Conservation (phyloP, 2,888 invertebrate genomes). For the Philereme vetulata region DNA sequence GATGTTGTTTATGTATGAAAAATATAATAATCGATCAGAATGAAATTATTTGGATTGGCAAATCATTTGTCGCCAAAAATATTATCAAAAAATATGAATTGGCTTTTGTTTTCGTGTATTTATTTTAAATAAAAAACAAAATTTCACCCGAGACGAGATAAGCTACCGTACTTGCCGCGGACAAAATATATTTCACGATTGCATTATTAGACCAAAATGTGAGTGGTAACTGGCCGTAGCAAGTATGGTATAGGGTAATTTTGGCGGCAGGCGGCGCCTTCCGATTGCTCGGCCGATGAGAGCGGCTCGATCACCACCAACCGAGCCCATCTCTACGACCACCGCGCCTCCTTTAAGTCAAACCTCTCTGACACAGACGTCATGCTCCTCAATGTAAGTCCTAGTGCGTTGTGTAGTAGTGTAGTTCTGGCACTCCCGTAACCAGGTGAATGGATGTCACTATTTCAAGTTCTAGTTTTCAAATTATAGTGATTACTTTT, state of each 20-base stretch:
- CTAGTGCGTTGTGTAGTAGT: slow-evolving; percentile 52
- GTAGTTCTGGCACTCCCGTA: slow-evolving; percentile 17
- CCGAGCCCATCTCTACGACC: slow-evolving; percentile 89
- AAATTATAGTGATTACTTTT: too few species aligned
- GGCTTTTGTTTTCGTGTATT: neutral
- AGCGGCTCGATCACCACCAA: slow-evolving; percentile 92
- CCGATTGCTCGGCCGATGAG: slow-evolving; percentile 85
- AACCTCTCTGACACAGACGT: slow-evolving; percentile 98
- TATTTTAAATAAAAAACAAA: neutral
- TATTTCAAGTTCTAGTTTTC: too few species aligned
- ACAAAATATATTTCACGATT: slow-evolving; percentile 1
- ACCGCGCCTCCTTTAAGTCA: slow-evolving; percentile 92
- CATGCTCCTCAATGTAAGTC: slow-evolving; percentile 93
- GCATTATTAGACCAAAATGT: slow-evolving; percentile 47
- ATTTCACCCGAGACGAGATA: neutral
- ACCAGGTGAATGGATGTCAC: slow-evolving; percentile 1
- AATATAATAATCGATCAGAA: neutral
- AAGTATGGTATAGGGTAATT: slow-evolving; percentile 36
- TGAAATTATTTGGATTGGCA: neutral
- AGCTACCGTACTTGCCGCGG: slow-evolving; percentile 21
- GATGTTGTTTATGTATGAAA: slow-evolving; percentile 15
- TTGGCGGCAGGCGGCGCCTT: slow-evolving; percentile 84
- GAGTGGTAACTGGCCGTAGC: slow-evolving; percentile 40
- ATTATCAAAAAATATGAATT: slow-evolving; percentile 3
- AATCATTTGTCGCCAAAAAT: neutral